Evolutionary conservation across 1,140 invertebrate species (phyloP), one percentile per base, ranked within the genome.

Genomic region (Drosophila nigromelanica): DNA sequence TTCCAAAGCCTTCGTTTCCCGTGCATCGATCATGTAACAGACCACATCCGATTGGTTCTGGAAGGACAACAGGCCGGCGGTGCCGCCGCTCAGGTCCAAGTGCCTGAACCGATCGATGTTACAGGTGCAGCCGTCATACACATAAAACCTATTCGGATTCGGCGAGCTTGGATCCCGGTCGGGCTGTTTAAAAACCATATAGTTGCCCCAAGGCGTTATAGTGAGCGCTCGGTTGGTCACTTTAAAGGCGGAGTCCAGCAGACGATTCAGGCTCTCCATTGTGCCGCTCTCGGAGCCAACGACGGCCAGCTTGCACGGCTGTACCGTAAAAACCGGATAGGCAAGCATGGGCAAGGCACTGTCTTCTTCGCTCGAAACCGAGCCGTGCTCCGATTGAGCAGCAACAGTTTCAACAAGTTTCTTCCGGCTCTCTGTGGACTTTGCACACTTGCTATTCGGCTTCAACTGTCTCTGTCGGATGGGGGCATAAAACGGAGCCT

Each of bases 201-300:
- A 91, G 51, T 91, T 91, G 11, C 89, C 90, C 89, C 90, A 91
- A 1, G 90, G 90, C 3, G 91, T 91, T 75, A 91, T 86, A 5
- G 71, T 69, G 0, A 91, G 64, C 8, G 90, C 75, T 6, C 90
- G 78, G 52, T 89, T 83, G 40, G 76, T 69, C 14, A 83, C 76
- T 1, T 69, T 63, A 40, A 91, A 91, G 0, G 76, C 73, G 11
- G 74, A 68, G n/a, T 45, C 39, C 5, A 91, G 35, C 35, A 90
- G 15, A 0, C 69, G 69, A 6, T 62, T 39, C 1, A 90, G n/a
- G 37, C 80, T 90, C 51, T 80, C 74, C n/a, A 73, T 27, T 21
- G 73, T 83, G 11, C 89, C 89, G 30, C 82, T 90, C 15, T 89
- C 79, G 14, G 89, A 90, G 7, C 80, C 90, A 4, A 55, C 75